Conservation (phyloP, 1,140 invertebrate genomes). For the Drosophila melanica region DNA sequence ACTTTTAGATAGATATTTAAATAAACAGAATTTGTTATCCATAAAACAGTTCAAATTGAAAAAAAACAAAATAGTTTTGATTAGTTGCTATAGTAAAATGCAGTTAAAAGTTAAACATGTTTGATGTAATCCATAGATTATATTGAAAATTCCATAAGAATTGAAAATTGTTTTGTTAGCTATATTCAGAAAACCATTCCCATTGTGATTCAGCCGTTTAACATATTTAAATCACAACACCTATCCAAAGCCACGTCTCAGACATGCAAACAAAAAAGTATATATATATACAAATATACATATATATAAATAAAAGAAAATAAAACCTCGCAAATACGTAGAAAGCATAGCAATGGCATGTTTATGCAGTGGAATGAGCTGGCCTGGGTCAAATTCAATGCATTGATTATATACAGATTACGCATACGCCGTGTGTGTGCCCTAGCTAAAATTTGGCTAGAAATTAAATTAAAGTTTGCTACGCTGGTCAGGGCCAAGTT, state of each 20-base stretch:
- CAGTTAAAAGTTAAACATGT: too few species aligned
- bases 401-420: conserved; percentile 62
- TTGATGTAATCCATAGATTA: too few species aligned
- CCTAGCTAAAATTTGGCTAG: conserved; percentile 15
- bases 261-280: conserved; percentile 53
- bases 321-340: conserved; percentile 18
- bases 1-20: too few species aligned
- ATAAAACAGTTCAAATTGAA: too few species aligned
- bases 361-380: conserved; percentile 47
- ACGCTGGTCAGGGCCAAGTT: conserved; percentile 25
- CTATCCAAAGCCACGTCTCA: conserved; percentile 46
- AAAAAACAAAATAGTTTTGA: too few species aligned
- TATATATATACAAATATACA: too few species aligned
- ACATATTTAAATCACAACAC: conserved; percentile 54
- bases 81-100: too few species aligned
- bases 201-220: conserved; percentile 41
- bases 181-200: background rate
- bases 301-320: background rate
- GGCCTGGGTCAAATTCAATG: conserved; percentile 52
- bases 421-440: conserved; percentile 43
- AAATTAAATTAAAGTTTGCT: conserved; percentile 62
- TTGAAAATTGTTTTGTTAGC: background rate
- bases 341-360: conserved; percentile 58
- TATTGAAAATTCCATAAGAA: too few species aligned
- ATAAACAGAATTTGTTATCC: too few species aligned